Percentiles rank a stretch among this genome's conserved stretches.
These are phyloP conservation scores for Apodemia duryi DNA, from an alignment of 2,888 invertebrate species.

Conservation along the genomic window DNA sequence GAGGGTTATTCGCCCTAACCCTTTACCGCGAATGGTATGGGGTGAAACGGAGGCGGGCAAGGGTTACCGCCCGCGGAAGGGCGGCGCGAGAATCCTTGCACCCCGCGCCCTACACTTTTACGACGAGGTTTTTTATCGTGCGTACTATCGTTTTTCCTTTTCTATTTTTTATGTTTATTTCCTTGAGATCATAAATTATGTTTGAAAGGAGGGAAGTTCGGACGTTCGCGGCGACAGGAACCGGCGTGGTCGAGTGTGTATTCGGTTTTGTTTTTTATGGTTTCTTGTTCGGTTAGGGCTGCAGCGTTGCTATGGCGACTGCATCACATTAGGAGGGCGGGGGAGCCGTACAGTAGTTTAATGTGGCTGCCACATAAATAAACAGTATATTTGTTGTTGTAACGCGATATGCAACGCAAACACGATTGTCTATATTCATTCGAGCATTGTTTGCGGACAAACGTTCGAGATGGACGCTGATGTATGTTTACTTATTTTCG, in stretches of 20 bases:
- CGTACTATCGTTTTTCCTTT: constrained; percentile 77
- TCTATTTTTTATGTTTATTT: constrained; percentile 81
- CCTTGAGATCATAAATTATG: constrained; percentile 80
- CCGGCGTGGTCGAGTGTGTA: constrained; percentile 69
- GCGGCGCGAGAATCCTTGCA: constrained; percentile 43
- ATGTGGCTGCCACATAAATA: constrained; percentile 50
- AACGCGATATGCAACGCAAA: constrained; percentile 66
- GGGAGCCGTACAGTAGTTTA: constrained; percentile 39
- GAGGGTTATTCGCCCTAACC: constrained; percentile 72
- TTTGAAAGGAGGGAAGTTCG: constrained; percentile 80
- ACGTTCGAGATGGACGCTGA: constrained; percentile 63
- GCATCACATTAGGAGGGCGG: constrained; percentile 62
- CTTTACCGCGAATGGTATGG: constrained; percentile 59
- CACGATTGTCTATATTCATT: constrained; percentile 73
- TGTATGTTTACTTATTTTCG: constrained; percentile 51
- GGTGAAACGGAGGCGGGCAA: constrained; percentile 61
- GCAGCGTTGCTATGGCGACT: constrained; percentile 69
- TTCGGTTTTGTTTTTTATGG: constrained; percentile 73
- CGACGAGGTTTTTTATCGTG: constrained; percentile 78
- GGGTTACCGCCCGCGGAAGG: constrained; percentile 69
- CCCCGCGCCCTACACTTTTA: constrained; percentile 62
- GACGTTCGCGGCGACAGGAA: constrained; percentile 70
- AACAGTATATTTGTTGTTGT: constrained; percentile 66
- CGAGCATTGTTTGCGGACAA: constrained; percentile 70
- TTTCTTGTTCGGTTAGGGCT: constrained; percentile 58